Base-by-base conservation (phyloP, 2,113 vertebrate genomes). In the Cyprinus carpio region DNA sequence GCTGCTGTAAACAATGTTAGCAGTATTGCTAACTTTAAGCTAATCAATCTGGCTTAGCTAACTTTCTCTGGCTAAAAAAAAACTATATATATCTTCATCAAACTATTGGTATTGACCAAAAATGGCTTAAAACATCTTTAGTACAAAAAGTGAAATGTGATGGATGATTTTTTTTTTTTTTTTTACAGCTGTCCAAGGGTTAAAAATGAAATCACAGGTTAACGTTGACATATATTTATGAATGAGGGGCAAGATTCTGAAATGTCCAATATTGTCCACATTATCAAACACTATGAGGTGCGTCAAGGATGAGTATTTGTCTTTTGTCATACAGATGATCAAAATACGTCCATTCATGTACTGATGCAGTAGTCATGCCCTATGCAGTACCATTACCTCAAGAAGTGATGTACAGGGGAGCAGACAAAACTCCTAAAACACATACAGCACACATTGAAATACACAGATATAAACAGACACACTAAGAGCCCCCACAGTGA, bases 401-500 rank as follows among this genome's bases (percentile, higher is more conserved):
- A 86, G 90, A 89, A 93, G 92, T 94, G 94, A 90, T 93, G 93
- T 87, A 92, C 93, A 87, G 94, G 93, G 86, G 93, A 93, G 94
- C 92, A 94, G 93, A 94, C 93, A 95, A 92, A 94, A 93, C 92
- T 94, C 94, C 94, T 95, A 95, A 90, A 90, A 94, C 90, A 94
- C 91, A 93, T 90, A 94, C 87, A 94, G 88, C 91, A 92, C 82
- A 92, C 89, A 92, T 88, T 92, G 88, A 91, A 91, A 92, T 87
- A 92, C 87, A 91, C 85, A 91, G 76, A 89, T 74, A 90, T 85
- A 89, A 18, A 90, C 81, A 79, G 20, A 85, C 34, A 77, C 75
- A 74, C 49, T 29, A 60, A 79, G 84, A 89, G 65, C 90, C 83
- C 90, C 87, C 88, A 83, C 49, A 86, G 60, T 37, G 56, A 86